phyloP scores from a whole-genome alignment of 2,113 vertebrate species.

The Calonectris borealis region DNA sequence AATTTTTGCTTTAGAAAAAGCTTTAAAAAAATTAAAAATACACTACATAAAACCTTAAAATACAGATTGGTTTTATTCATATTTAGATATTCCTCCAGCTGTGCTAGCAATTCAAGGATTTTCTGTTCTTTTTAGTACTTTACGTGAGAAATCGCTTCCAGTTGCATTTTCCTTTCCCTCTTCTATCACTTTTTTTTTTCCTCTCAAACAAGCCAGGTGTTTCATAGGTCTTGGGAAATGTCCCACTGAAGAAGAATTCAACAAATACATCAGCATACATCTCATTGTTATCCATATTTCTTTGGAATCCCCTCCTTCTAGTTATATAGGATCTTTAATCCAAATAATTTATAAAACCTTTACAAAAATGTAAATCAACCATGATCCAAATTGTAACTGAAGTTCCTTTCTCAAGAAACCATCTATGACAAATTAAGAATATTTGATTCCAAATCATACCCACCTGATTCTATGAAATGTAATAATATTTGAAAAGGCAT shows the following conservation, averaged over 20 bases:
- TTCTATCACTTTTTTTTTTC: not conserved
- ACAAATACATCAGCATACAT: too few species aligned
- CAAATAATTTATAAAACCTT: not conserved
- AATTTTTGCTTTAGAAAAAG: not conserved
- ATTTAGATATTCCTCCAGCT: not conserved
- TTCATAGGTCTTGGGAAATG: not conserved
- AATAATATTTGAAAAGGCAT: not conserved
- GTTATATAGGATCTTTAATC: not conserved
- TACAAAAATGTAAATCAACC: not conserved
- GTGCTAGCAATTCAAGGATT: not conserved
- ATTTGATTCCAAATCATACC: not conserved
- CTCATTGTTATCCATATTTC: not conserved
- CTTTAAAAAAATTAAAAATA: not conserved
- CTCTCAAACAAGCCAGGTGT: not conserved
- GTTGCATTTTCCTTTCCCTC: not conserved
- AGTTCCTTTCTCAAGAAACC: not conserved
- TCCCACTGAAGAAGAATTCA: not conserved
- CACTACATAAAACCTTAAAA: not conserved
- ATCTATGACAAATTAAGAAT: not conserved
- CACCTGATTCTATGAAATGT: rapidly evolving
- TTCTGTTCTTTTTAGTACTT: not conserved
- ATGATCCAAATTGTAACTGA: not conserved
- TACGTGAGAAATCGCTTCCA: not conserved
- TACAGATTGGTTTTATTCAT: not conserved
- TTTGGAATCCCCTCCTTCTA: not conserved